These are phyloP conservation scores for Mayetiola destructor DNA, from an alignment of 2,888 invertebrate species.

Conservation along the genomic window DNA sequence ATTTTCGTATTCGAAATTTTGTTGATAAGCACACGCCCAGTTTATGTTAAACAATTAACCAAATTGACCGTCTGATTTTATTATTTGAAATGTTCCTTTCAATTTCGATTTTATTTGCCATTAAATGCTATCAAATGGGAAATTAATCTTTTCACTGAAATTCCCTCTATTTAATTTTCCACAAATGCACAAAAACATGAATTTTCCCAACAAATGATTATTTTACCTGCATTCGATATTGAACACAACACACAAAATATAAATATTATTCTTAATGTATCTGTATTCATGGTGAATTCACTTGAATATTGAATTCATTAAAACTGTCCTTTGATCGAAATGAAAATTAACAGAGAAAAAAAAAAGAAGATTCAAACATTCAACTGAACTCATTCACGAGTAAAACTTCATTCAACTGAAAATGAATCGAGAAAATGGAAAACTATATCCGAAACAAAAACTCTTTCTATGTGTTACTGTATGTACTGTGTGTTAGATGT, in stretches of 20 bases:
- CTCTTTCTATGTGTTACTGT: conserved; percentile 6
- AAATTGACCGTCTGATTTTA: too few species aligned
- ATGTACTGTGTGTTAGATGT: neutral
- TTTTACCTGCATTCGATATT: conserved; percentile 5
- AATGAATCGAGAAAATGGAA: neutral
- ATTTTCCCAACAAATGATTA: neutral
- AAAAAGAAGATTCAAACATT: too few species aligned
- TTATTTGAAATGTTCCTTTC: too few species aligned
- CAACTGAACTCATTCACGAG: neutral
- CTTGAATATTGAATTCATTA: neutral
- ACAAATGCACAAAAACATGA: neutral
- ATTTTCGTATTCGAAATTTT: neutral
- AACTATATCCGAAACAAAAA: neutral
- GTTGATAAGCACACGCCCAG: conserved; percentile 13
- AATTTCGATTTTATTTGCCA: neutral
- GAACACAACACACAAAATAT: neutral
- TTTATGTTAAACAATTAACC: neutral
- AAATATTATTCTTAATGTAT: conserved; percentile 5
- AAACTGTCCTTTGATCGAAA: neutral
- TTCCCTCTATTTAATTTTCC: neutral
- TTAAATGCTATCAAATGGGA: neutral
- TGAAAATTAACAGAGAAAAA: neutral
- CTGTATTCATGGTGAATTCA: neutral
- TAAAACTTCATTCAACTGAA: neutral
- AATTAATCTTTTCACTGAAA: neutral